These are phyloP conservation scores for Cryptomyrus ogoouensis DNA, from an alignment of 2,113 vertebrate species.

Conservation along the genomic window DNA sequence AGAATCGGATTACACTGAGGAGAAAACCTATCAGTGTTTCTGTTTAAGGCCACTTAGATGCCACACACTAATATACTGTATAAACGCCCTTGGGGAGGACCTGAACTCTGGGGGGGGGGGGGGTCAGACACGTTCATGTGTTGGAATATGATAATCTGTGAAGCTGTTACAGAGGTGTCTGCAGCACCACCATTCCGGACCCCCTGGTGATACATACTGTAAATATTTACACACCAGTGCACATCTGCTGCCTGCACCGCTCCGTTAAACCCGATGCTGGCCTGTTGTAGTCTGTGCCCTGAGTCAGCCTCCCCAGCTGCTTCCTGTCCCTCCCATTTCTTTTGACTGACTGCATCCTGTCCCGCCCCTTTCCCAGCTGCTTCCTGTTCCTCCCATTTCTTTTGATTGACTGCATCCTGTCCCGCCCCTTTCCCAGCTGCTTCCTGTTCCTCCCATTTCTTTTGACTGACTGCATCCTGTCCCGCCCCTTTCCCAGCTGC, in stretches of 20 bases:
- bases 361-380: not conserved
- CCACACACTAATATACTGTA: no score
- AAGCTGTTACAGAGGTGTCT: not conserved
- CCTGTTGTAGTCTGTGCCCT: not conserved
- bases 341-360: not conserved
- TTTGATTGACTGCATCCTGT: not conserved
- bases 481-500: slow-evolving; percentile 63
- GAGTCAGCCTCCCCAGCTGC: not conserved
- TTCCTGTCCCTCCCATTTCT: not conserved
- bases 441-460: no score
- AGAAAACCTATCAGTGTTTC: not conserved
- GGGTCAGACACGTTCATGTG: not conserved
- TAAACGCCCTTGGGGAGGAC: not conserved
- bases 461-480: not conserved
- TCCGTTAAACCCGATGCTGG: not conserved
- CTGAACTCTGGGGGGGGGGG: not conserved
- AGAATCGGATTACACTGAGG: not conserved
- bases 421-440: not conserved
- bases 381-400: not conserved
- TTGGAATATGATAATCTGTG: not conserved
- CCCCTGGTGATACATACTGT: not conserved
- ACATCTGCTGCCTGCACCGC: not conserved
- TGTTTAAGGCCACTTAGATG: not conserved
- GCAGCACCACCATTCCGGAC: not conserved
- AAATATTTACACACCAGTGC: not conserved